Evolutionary conservation across 2,113 vertebrate genomes (phyloP).

Genomic region (Odontophorus gujanensis): DNA sequence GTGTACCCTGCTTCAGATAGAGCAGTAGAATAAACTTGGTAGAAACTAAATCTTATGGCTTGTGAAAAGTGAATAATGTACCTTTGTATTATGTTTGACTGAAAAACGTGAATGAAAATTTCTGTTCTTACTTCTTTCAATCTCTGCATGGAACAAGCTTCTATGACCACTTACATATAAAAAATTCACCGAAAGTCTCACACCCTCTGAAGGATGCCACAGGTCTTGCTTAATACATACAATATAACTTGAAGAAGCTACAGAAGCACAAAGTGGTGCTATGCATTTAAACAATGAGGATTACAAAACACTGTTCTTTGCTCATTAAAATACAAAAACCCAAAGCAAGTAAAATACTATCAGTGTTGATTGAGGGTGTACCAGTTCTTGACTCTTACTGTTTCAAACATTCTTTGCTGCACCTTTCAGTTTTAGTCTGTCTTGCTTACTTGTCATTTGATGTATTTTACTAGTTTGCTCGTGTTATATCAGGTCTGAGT

Average conservation of each 20-base stretch:
- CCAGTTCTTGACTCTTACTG: conserved; percentile 3
- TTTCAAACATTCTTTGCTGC: background rate
- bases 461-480: background rate
- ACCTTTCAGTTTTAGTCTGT: background rate
- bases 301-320: conserved; percentile 41
- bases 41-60: background rate
- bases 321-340: conserved; percentile 36
- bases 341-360: conserved; percentile 46
- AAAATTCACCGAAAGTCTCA: background rate
- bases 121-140: background rate
- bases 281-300: background rate
- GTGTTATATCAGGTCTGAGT: background rate
- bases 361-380: background rate
- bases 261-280: background rate
- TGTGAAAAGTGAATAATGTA: background rate
- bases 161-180: background rate
- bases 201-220: background rate
- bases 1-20: background rate
- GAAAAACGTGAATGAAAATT: background rate
- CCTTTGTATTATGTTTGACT: background rate
- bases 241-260: background rate
- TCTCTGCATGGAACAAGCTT: background rate
- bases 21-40: rapidly evolving
- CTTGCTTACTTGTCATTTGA: conserved; percentile 25
- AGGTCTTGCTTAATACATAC: background rate